Evolutionary conservation across 2,113 vertebrate genomes (phyloP), one percentile per base, ranked within the genome.

Genomic region (Macaca mulatta): DNA sequence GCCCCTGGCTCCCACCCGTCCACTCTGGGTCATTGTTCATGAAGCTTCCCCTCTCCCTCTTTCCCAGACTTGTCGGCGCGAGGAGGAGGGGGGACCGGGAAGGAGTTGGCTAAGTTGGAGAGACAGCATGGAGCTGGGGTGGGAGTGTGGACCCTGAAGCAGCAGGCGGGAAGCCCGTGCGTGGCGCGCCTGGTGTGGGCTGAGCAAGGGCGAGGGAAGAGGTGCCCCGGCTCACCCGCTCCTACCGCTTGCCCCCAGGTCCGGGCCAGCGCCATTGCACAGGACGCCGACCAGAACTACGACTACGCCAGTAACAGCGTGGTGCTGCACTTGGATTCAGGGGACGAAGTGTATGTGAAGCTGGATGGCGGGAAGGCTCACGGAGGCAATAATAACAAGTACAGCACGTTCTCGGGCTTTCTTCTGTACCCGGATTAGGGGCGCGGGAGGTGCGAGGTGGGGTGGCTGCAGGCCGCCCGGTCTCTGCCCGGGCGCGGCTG

Each of bases 361-460:
- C 98, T 99, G 98, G 99, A 99, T 1, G 99, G 99, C 1, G 99
- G 99, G 86, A 99, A 99, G 98, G 99, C 99, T 8, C 99, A 99
- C 0, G 99, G 99, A 45, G 99, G 99, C 96, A 99, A 99, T 96
- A 99, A 99, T 98, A 99, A 99, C 98, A 99, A 99, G 98, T 99
- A 99, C 99, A 99, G 99, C 99, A 99, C 99, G 97, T 99, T 99
- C 98, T 99, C 99, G 32, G 99, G 99, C 96, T 99, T 99, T 97
- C 99, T 99, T 98, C 98, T 99, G 74, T 99, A 99, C 97, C 99
- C 99, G 0, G 99, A 99, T 98, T 99, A 99, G 98, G 95, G 89
- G 61, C 5, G 3, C 93, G 87, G 96, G 92, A 96, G 93, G 89
- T 4, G 0, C 55, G 89, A 85, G 96, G 96, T 89, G 92, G 45